Evolutionary conservation across 2,113 vertebrate genomes (phyloP), one percentile per base, ranked within the genome.

Genomic region (Otis tarda): DNA sequence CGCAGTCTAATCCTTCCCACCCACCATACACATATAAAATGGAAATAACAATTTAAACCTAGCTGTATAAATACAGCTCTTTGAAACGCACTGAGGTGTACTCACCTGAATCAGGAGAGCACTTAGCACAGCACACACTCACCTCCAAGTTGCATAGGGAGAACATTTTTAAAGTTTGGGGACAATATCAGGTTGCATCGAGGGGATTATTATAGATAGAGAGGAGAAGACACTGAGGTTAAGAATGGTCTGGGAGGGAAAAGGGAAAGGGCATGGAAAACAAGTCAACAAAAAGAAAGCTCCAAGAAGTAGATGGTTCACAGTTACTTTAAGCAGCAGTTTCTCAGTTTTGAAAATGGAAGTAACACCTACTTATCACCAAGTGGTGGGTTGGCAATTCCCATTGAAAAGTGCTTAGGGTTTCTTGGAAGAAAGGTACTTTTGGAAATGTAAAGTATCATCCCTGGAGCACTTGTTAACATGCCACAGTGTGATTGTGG

Each of bases 1-100:
- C 87, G 53, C 61, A 79, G 65, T 41, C 61, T 87, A 68, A 93
- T 89, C 45, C 69, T 90, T 24, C 55, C 76, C 79, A 43, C 90
- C 83, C 45, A 88, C 92, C 52, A 86, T 4, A 35, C 52, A 39
- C n/a, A 16, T 33, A 60, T 43, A 69, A 90, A 52, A 87, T 96
- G 80, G 94, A 96, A 96, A 92, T 95, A 96, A 87, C 83, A 81
- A 92, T 87, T 92, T 53, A 84, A 90, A 87, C 25, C 65, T 27
- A 55, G 75, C 60, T 84, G 55, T 83, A 85, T 93, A 89, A 92
- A 87, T 57, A 37, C 73, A 82, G 65, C 28, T 87, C 65, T 90
- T 71, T 81, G 73, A 75, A 93, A 92, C 23, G 76, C 24, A 33
- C 28, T 71, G 6, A 39, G 55, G 57, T 39, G 19, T 57, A 53